A percentile compares a stretch with the other conserved stretches of the same genome.
Evolutionary conservation across 2,888 invertebrate genomes (phyloP).

Genomic region (Augiades crinisus): DNA sequence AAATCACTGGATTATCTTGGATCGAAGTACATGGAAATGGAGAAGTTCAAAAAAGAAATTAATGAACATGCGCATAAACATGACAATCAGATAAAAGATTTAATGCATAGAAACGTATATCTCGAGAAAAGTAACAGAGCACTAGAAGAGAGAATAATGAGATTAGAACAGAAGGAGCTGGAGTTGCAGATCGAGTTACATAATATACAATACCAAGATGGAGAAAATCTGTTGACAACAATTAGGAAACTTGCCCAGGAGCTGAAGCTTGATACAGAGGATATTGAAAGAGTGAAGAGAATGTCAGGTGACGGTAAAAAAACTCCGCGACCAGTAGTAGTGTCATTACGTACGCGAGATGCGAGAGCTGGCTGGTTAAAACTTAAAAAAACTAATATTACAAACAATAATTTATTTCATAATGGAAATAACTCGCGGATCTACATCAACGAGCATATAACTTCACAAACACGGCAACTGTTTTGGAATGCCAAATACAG

Average conservation of each 20-base stretch:
- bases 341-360: neutral
- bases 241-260: constrained; percentile 7
- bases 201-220: neutral
- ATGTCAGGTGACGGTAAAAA: constrained; percentile 12
- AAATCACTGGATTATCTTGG: constrained; percentile 6
- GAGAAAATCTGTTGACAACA: neutral
- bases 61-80: neutral
- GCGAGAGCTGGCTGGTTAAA: constrained; percentile 17
- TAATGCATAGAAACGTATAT: constrained; percentile 1
- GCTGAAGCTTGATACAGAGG: constrained; percentile 7
- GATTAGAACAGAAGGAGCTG: constrained; percentile 13
- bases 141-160: constrained; percentile 10
- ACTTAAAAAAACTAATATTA: constrained; percentile 10
- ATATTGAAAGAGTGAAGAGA: constrained; percentile 15
- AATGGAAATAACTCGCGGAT: constrained; percentile 11
- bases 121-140: constrained; percentile 4
- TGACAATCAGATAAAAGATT: too few species aligned
- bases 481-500: constrained; percentile 23
- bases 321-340: constrained; percentile 13
- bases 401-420: constrained; percentile 7
- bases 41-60: neutral
- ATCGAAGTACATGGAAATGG: neutral
- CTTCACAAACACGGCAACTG: constrained; percentile 11
- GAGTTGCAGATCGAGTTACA: constrained; percentile 9
- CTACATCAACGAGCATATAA: constrained; percentile 25